A percentile compares a stretch with the other conserved stretches of the same genome.
phyloP scores from a whole-genome alignment of 1,140 invertebrate species.

The Leptopilina boulardi region DNA sequence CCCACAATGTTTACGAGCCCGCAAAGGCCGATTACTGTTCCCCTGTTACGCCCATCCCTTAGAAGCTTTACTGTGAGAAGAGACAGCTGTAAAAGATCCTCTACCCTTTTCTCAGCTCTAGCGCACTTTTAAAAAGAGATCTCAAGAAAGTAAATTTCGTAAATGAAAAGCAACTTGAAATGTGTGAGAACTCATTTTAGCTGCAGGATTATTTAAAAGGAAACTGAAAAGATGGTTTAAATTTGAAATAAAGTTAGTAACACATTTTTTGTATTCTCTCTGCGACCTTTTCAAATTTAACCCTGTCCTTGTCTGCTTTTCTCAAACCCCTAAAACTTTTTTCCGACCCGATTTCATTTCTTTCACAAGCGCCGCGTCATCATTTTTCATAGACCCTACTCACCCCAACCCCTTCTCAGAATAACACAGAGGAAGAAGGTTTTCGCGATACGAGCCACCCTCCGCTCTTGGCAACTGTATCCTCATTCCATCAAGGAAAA shows the following conservation, averaged over 20 bases:
- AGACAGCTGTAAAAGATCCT: conserved; percentile 24
- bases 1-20: conserved; percentile 65
- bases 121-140: not conserved
- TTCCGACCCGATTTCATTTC: conserved; percentile 73
- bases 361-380: conserved; percentile 73
- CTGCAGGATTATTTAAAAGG: not conserved
- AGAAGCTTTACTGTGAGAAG: conserved; percentile 17
- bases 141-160: not conserved
- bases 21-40: conserved; percentile 65
- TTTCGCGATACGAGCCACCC: conserved; percentile 62
- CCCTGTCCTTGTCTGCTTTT: conserved; percentile 55
- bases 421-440: conserved; percentile 58
- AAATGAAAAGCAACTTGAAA: not conserved
- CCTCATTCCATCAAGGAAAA: conserved; percentile 41
- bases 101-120: not conserved
- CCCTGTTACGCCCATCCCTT: conserved; percentile 37
- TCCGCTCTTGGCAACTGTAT: conserved; percentile 41
- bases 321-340: conserved; percentile 56
- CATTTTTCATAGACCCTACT: conserved; percentile 74
- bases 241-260: not conserved
- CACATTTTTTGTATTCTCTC: conserved; percentile 45
- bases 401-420: conserved; percentile 50
- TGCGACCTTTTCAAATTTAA: conserved; percentile 50
- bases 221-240: not conserved
- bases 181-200: not conserved